Conservation (phyloP, 2,797 vertebrate species). For the Loris lydekkerianus region DNA sequence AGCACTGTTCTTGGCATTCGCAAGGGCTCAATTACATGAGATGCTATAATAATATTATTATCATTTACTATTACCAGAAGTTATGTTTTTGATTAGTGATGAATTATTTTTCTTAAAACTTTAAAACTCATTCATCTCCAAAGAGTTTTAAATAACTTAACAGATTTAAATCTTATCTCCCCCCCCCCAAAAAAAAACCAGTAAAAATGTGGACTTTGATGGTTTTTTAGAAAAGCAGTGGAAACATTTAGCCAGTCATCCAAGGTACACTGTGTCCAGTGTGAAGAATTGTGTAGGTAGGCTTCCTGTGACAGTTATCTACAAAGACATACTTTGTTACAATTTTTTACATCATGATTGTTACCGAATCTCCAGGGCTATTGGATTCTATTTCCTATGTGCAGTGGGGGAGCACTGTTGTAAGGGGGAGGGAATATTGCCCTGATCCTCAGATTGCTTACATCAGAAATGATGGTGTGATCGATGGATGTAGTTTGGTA, state of each 20-base stretch:
- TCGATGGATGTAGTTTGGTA: background rate
- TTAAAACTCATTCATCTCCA: slow-evolving; percentile 11
- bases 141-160: background rate
- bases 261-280: background rate
- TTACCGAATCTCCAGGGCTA: slow-evolving; percentile 4
- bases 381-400: background rate
- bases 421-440: background rate
- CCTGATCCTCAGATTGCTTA: background rate
- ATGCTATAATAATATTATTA: background rate
- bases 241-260: background rate
- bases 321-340: background rate
- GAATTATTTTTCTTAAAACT: background rate
- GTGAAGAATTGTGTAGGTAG: background rate
- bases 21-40: background rate
- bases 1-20: background rate
- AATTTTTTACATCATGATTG: background rate
- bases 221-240: slow-evolving; percentile 29
- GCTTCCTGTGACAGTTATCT: background rate
- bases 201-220: slow-evolving; percentile 5
- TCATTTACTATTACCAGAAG: background rate
- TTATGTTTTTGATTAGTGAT: background rate
- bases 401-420: background rate
- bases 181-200: background rate
- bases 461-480: too few relatives aligned
- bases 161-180: background rate